phyloP scores from a whole-genome alignment of 1,140 invertebrate genomes.

The Trigoniulus corallinus region DNA sequence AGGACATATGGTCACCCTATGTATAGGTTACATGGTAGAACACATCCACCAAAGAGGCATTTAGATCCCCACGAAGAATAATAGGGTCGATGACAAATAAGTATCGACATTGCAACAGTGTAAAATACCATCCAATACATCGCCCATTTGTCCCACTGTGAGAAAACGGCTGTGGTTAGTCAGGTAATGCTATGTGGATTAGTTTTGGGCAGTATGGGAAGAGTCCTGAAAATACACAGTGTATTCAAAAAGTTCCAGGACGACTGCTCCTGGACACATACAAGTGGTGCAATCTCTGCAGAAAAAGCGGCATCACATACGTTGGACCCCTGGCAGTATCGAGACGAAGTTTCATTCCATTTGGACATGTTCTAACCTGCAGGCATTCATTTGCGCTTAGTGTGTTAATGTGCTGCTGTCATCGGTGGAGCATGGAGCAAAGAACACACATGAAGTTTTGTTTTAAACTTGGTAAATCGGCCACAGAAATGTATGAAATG shows the following conservation, averaged over 20 bases:
- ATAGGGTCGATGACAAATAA: no score
- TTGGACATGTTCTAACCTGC: not conserved
- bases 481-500: constrained; percentile 8
- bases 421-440: not conserved
- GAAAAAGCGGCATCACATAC: not conserved
- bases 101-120: no score
- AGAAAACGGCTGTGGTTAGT: no score
- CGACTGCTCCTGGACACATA: not conserved
- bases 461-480: constrained; percentile 11
- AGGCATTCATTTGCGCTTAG: not conserved
- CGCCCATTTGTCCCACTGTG: no score
- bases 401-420: not conserved
- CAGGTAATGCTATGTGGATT: no score
- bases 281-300: not conserved
- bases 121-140: no score
- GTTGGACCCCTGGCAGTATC: not conserved
- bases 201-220: no score
- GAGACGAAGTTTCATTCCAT: not conserved
- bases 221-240: no score
- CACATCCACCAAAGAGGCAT: no score
- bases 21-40: no score
- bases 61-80: no score
- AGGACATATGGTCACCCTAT: no score
- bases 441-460: constrained; percentile 11
- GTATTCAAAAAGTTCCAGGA: not conserved